Conservation (phyloP, 2,113 vertebrate genomes). For the Channa maculata region DNA sequence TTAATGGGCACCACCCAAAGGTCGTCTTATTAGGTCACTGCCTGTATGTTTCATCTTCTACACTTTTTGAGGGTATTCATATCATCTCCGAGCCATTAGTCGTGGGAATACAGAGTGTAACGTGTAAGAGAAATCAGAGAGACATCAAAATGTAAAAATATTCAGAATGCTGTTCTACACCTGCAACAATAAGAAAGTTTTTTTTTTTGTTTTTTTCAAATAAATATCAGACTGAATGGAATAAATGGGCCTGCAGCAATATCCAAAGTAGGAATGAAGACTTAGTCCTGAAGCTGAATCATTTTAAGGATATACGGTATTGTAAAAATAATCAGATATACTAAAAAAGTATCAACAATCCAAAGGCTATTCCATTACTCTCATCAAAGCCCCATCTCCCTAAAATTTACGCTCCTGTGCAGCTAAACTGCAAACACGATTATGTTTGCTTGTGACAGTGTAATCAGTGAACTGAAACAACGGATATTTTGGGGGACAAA, state of each 20-base stretch:
- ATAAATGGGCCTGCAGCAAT: neutral
- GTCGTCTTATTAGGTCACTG: conserved; percentile 81
- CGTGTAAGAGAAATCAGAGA: neutral
- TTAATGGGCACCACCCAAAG: conserved; percentile 80
- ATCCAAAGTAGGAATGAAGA: neutral
- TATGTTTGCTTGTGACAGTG: too few species aligned
- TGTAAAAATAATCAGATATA: neutral
- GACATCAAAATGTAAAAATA: neutral
- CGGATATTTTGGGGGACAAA: too few species aligned
- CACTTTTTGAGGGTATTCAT: conserved; percentile 45
- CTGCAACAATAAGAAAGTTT: neutral
- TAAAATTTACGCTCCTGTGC: too few species aligned
- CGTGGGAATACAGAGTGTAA: conserved; percentile 1
- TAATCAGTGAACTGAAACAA: too few species aligned
- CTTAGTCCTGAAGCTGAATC: neutral
- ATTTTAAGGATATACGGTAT: neutral
- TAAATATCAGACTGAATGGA: neutral
- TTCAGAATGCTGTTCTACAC: neutral
- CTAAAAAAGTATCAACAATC: neutral
- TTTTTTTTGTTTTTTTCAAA: neutral
- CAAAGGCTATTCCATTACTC: neutral
- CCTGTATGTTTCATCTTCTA: conserved; percentile 60
- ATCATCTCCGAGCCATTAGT: conserved; percentile 48
- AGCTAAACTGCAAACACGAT: too few species aligned
- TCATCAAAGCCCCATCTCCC: too few species aligned